Evolutionary conservation across 2,888 invertebrate species (phyloP), one percentile per base, ranked within the genome.

Genomic region (Heteromyza rotundicornis): DNA sequence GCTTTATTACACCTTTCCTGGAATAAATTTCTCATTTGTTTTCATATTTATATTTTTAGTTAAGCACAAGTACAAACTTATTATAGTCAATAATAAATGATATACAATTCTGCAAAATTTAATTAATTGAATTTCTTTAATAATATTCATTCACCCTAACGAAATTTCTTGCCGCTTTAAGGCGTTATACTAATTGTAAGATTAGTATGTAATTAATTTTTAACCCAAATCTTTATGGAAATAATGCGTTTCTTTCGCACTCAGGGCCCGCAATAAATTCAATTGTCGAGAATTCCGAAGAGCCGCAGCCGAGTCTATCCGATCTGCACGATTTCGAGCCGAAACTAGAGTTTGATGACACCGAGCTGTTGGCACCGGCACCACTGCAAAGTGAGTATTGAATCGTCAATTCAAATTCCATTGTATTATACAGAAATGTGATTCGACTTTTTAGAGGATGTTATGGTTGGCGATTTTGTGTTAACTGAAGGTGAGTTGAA

Each of bases 291-390:
- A 87, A 88, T 69, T 84, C 86, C 63, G 92, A 94, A 67, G 95
- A 94, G 76, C 87, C 90, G 8, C 90, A 92, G 81, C 92, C 94
- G 57, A 95, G 95, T 83, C 86, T 95, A 63, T 95, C 95, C 32
- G 95, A 95, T 84, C 91, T 90, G 80, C 94, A 95, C 80, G 96
- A 96, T 84, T 94, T 95, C 82, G 97, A 98, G 82, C 96, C 96
- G 14, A 93, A 95, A 84, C 86, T 97, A 80, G 96, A 97, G 83
- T 97, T 97, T 85, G 97, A 98, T 85, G 97, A 97, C 83, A 92
- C 95, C 14, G 97, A 97, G 85, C 84, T 95, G 62, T 89, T 88
- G 74, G 88, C 90, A 74, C 86, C 89, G 61, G 86, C 89, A 55
- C 86, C 88, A 60, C 87, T 89, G 70, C 86, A 90, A 81, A 90